Conservation (phyloP, 2,888 invertebrate genomes). For the Troides aeacus region DNA sequence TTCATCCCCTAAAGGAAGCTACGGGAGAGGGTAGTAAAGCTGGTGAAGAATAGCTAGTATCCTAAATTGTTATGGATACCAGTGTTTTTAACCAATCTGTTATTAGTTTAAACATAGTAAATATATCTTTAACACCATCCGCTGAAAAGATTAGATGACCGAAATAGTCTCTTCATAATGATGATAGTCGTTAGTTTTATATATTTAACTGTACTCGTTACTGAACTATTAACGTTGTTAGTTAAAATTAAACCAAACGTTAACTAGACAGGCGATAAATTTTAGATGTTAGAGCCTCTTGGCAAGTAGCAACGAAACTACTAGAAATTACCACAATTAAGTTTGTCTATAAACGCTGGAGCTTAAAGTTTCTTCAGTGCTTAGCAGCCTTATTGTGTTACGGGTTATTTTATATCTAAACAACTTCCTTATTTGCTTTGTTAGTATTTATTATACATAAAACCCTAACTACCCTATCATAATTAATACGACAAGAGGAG, state of each 20-base stretch:
- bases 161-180: no score
- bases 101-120: no score
- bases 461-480: no score
- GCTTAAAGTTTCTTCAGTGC: constrained; percentile 23
- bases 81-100: no score
- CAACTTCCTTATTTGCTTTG: neutral
- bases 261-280: constrained; percentile 26
- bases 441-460: no score
- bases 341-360: constrained; percentile 17
- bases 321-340: constrained; percentile 27
- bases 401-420: neutral
- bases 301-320: constrained; percentile 24
- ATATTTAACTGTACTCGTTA: constrained; percentile 7
- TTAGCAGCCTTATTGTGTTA: constrained; percentile 4
- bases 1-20: no score
- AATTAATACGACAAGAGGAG: no score
- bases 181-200: neutral
- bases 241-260: constrained; percentile 25
- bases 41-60: no score
- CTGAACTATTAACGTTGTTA: constrained; percentile 21
- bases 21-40: no score
- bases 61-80: no score
- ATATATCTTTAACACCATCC: no score
- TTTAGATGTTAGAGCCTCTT: constrained; percentile 27
- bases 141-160: no score